phyloP scores from a whole-genome alignment of 2,888 invertebrate species.

The Amphipyra tragopoginis region DNA sequence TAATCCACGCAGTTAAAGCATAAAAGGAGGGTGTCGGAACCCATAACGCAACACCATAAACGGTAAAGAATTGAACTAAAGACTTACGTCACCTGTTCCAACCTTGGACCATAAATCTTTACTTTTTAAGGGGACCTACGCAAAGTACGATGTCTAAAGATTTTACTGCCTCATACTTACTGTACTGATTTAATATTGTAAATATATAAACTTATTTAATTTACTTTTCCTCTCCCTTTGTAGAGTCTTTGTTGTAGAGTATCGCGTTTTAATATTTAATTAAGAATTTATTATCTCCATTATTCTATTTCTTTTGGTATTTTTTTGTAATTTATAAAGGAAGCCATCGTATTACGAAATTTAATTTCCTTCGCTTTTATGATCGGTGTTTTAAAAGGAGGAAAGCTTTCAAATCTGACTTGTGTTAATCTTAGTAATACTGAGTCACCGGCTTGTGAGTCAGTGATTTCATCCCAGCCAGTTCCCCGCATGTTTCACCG shows the following conservation, averaged over 20 bases:
- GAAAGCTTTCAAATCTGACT: slow-evolving; percentile 67
- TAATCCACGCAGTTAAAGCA: slow-evolving; percentile 84
- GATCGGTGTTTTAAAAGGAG: slow-evolving; percentile 46
- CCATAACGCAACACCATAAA: slow-evolving; percentile 83
- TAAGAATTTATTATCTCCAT: slow-evolving; percentile 53
- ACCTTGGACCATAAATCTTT: slow-evolving; percentile 78
- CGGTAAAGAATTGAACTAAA: slow-evolving; percentile 78
- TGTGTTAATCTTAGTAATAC: slow-evolving; percentile 71
- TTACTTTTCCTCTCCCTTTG: slow-evolving; percentile 46
- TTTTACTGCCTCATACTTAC: slow-evolving; percentile 58
- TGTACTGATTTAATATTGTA: slow-evolving; percentile 58
- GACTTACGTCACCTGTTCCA: slow-evolving; percentile 77
- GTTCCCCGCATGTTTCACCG: slow-evolving; percentile 58
- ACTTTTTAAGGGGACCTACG: slow-evolving; percentile 66
- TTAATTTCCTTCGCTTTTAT: slow-evolving; percentile 51
- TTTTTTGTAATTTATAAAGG: slow-evolving; percentile 47
- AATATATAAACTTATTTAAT: slow-evolving; percentile 49
- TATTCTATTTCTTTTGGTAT: slow-evolving; percentile 49
- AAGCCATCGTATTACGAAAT: slow-evolving; percentile 51
- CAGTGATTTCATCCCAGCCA: slow-evolving; percentile 75
- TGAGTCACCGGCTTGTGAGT: slow-evolving; percentile 81
- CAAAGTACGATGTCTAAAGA: slow-evolving; percentile 59
- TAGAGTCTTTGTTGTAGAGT: slow-evolving; percentile 49
- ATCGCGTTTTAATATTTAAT: slow-evolving; percentile 59
- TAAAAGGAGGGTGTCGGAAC: slow-evolving; percentile 83